These are phyloP conservation scores for Cyanoramphus novaezelandiae DNA, from an alignment of 2,113 vertebrate genomes.

Conservation along the genomic window DNA sequence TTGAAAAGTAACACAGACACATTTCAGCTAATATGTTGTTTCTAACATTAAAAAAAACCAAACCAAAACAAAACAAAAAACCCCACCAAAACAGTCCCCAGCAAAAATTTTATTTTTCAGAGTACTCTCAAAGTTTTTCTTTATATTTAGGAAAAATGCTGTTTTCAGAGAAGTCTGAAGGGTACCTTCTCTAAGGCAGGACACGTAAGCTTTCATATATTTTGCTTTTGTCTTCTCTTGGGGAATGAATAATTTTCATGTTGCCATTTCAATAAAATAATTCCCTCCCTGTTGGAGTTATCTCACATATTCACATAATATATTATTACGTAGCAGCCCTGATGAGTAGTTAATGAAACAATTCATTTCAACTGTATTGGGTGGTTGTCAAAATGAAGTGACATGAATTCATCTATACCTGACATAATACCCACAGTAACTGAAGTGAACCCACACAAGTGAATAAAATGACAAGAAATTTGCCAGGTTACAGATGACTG, in stretches of 20 bases:
- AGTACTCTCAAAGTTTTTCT: not conserved
- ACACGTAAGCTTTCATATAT: not conserved
- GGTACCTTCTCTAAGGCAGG: not conserved
- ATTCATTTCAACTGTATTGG: not conserved
- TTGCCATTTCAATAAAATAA: conserved; percentile 36
- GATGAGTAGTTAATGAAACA: conserved; percentile 53
- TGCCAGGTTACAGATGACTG: conserved; percentile 14
- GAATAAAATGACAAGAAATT: conserved; percentile 6
- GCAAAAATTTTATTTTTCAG: not conserved
- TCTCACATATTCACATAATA: not conserved
- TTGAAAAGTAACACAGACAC: not conserved
- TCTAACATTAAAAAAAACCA: not conserved
- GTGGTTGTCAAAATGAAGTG: conserved; percentile 46
- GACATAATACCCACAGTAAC: conserved; percentile 40
- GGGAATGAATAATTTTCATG: conserved; percentile 55
- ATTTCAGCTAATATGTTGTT: not conserved
- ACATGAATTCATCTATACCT: not conserved
- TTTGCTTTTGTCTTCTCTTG: conserved; percentile 19
- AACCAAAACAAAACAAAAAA: too few relatives aligned
- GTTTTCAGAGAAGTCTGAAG: not conserved
- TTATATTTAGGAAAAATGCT: not conserved
- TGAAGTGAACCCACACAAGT: conserved; percentile 42
- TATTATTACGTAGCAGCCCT: conserved; percentile 27
- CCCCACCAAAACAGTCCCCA: not conserved
- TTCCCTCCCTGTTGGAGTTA: conserved; percentile 5